These are phyloP conservation scores for Aphis gossypii DNA, from an alignment of 1,140 invertebrate species.

Conservation along the genomic window DNA sequence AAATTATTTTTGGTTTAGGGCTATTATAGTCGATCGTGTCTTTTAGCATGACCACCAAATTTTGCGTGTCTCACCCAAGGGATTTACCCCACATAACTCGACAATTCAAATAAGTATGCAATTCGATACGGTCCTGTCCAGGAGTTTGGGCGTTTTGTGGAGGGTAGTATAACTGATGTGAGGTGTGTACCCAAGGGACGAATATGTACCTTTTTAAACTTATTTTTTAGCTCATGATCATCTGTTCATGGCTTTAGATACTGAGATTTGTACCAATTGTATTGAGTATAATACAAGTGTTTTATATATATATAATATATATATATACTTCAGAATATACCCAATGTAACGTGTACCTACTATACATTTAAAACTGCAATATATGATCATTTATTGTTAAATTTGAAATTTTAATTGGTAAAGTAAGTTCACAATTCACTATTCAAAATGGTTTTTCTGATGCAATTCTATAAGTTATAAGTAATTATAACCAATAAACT, in stretches of 20 bases:
- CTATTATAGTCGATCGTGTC: constrained; percentile 31
- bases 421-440: not conserved
- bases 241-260: not conserved
- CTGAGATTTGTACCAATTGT: not conserved
- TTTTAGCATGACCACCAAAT: constrained; percentile 48
- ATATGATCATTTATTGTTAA: not conserved
- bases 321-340: not conserved
- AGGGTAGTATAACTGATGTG: constrained; percentile 40
- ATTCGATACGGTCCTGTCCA: constrained; percentile 51
- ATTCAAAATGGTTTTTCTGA: not conserved
- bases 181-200: constrained; percentile 23
- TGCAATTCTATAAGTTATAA: not conserved
- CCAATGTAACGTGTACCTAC: not conserved
- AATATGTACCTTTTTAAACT: constrained; percentile 30
- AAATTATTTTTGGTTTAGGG: not conserved
- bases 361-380: not conserved
- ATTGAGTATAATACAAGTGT: not conserved
- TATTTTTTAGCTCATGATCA: constrained; percentile 1
- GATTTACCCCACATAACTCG: constrained; percentile 34
- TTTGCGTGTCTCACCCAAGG: constrained; percentile 23
- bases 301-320: not conserved
- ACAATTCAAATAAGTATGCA: constrained; percentile 47
- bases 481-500: not conserved
- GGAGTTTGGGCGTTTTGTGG: not conserved
- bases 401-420: not conserved